phyloP scores from a whole-genome alignment of 2,113 vertebrate species.

The Columba janthina region DNA sequence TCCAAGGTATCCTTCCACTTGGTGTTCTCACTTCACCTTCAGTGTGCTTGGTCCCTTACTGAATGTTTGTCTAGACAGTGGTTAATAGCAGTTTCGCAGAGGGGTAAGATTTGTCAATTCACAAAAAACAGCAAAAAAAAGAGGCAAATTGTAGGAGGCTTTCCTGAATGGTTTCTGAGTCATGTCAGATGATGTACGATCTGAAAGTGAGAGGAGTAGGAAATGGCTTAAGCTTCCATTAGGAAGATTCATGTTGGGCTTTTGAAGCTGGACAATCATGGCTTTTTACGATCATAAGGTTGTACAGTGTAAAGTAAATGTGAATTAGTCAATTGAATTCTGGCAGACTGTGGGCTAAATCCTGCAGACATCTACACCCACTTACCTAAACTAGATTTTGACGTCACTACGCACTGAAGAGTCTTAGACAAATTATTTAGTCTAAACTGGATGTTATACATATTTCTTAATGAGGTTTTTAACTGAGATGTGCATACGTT shows the following conservation, averaged over 20 bases:
- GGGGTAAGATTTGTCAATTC: not conserved
- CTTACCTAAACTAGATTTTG: not conserved
- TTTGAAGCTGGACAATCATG: not conserved
- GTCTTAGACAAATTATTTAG: not conserved
- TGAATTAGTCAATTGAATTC: not conserved
- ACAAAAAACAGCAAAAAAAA: not conserved
- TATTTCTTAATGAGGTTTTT: not conserved
- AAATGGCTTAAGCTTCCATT: not conserved
- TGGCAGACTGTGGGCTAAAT: not conserved
- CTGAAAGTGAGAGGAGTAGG: not conserved
- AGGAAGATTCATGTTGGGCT: not conserved
- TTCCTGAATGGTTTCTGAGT: not conserved
- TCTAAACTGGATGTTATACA: not conserved
- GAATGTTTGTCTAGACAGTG: not conserved
- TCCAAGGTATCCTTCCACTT: not conserved
- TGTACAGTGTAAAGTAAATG: not conserved
- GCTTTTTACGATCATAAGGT: not conserved
- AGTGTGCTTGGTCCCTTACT: not conserved
- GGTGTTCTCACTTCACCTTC: not conserved
- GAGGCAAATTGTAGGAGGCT: not conserved
- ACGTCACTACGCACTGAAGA: not conserved
- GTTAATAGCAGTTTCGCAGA: not conserved
- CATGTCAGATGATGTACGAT: not conserved
- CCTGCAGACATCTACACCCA: not conserved
- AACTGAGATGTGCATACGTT: not conserved